Evolutionary conservation across 92 coral and sea anemone species (phyloP).

Genomic region (Micromussa lordhowensis): DNA sequence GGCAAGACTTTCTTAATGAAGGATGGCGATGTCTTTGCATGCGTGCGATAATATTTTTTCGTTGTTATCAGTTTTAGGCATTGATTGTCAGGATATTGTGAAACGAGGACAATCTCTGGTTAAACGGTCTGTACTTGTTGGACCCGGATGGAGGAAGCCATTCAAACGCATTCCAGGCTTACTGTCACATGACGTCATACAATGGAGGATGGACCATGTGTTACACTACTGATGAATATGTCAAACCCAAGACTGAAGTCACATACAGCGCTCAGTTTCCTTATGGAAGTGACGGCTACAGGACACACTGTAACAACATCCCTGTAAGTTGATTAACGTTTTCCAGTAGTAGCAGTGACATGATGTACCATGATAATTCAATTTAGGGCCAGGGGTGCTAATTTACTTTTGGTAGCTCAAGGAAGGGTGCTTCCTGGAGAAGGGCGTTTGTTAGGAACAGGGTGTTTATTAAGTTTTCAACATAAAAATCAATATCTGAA

Average conservation of each 20-base stretch:
- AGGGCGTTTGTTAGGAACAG: too few relatives aligned
- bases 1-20: too few relatives aligned
- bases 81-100: neutral
- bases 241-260: too few relatives aligned
- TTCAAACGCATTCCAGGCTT: conserved; percentile 22
- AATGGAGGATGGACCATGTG: conserved; percentile 58
- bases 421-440: too few relatives aligned
- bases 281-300: neutral
- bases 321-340: neutral
- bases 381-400: too few relatives aligned
- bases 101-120: neutral
- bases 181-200: conserved; percentile 50
- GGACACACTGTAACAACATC: conserved; percentile 1
- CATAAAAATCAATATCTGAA: too few relatives aligned
- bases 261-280: too few relatives aligned
- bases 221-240: conserved; percentile 24
- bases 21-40: too few relatives aligned
- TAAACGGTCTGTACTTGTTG: conserved; percentile 43
- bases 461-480: too few relatives aligned
- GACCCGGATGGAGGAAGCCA: conserved; percentile 27
- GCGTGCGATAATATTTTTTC: neutral
- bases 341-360: neutral
- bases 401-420: too few relatives aligned
- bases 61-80: neutral
- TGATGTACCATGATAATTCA: too few relatives aligned